A percentile compares a stretch with the other conserved stretches of the same genome.
phyloP scores from a whole-genome alignment of 2,888 invertebrate species.

The Caenorhabditis zanzibari region DNA sequence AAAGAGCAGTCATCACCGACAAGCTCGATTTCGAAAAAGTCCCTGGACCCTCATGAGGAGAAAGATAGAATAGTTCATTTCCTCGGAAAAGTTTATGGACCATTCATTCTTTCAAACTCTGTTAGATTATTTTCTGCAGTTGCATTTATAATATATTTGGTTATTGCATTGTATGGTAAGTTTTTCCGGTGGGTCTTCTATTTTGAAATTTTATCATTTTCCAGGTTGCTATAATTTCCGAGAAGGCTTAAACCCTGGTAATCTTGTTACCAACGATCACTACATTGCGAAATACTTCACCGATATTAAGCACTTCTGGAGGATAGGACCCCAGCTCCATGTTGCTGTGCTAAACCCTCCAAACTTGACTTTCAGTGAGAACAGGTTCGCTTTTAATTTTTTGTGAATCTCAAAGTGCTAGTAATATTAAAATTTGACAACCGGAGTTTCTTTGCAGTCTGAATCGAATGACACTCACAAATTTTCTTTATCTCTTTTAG shows the following conservation, averaged over 20 bases:
- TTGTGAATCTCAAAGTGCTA: too few species aligned
- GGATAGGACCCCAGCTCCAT: slow-evolving; percentile 79
- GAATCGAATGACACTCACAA: too few species aligned
- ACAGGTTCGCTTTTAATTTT: slow-evolving; percentile 62
- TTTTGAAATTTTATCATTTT: neutral
- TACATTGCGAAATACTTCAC: slow-evolving; percentile 82
- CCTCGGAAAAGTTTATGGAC: slow-evolving; percentile 78
- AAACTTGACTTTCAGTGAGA: slow-evolving; percentile 71
- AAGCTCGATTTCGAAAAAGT: neutral
- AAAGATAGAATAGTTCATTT: slow-evolving; percentile 71
- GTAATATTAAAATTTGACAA: too few species aligned
- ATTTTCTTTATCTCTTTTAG: too few species aligned
- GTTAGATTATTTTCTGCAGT: slow-evolving; percentile 70
- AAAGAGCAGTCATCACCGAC: slow-evolving; percentile 22
- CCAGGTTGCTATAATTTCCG: slow-evolving; percentile 86
- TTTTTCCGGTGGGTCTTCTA: too few species aligned
- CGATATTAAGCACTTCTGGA: slow-evolving; percentile 81
- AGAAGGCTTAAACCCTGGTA: slow-evolving; percentile 82
- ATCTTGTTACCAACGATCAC: slow-evolving; percentile 82
- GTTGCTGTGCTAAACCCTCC: slow-evolving; percentile 81
- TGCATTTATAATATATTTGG: slow-evolving; percentile 74
- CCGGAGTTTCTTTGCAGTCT: too few species aligned
- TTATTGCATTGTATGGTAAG: slow-evolving; percentile 69
- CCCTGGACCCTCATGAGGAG: neutral
- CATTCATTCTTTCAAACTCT: slow-evolving; percentile 76